Percentiles rank a stretch among this genome's conserved stretches.
Evolutionary conservation across 2,797 vertebrate genomes (phyloP).

Genomic region (Gallinago solitaria): DNA sequence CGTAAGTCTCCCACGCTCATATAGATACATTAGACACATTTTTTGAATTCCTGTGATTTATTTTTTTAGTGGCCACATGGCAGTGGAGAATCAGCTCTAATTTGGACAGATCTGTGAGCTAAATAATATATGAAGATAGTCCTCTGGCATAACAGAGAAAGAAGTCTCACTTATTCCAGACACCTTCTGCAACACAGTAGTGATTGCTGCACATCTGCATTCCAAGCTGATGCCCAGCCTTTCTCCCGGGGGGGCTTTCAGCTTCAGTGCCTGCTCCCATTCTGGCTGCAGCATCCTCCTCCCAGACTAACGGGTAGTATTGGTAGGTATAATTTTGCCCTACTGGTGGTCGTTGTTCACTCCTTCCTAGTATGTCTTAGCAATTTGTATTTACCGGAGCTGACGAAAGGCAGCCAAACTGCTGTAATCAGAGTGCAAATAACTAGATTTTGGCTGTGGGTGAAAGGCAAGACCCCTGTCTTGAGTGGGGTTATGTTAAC

Average conservation of each 20-base stretch:
- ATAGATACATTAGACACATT: neutral
- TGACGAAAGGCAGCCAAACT: neutral
- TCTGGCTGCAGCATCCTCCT: neutral
- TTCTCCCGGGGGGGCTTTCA: neutral
- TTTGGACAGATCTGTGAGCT: neutral
- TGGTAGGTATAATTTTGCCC: neutral
- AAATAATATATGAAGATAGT: neutral
- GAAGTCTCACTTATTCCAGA: neutral
- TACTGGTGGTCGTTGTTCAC: fast-evolving
- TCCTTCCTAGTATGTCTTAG: neutral
- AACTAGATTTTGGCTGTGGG: neutral
- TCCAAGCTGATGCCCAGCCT: neutral
- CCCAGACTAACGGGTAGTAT: neutral
- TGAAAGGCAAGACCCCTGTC: neutral
- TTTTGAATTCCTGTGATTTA: neutral
- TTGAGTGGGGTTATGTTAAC: neutral
- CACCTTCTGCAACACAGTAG: neutral
- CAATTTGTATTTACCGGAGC: neutral
- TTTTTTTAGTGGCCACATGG: neutral
- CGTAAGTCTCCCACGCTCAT: neutral
- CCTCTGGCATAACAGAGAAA: neutral
- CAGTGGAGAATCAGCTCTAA: neutral
- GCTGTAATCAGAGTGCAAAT: neutral
- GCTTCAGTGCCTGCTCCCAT: neutral
- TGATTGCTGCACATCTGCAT: neutral